A percentile compares a stretch with the other conserved stretches of the same genome.
Conservation (phyloP, 2,797 vertebrate species). For the Allobates femoralis region DNA sequence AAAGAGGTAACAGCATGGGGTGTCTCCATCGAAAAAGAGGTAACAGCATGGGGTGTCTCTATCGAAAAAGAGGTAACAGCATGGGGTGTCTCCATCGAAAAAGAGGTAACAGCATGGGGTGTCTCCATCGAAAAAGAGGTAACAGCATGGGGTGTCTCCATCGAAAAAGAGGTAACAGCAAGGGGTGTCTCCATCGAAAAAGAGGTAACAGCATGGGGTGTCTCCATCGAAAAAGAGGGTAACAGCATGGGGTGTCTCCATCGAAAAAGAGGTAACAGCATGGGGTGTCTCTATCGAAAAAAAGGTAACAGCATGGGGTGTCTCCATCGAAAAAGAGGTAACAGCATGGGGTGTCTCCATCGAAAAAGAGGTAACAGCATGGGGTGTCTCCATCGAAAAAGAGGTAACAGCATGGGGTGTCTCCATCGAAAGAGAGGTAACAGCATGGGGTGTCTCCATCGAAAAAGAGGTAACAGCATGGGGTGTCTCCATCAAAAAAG, state of each 20-base stretch:
- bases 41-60: neutral
- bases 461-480: neutral
- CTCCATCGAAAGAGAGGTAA: neutral
- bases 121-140: neutral
- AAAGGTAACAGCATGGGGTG: neutral
- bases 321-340: neutral
- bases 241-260: neutral
- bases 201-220: neutral
- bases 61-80: neutral
- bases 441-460: neutral
- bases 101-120: neutral
- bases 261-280: neutral
- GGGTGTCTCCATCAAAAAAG: neutral
- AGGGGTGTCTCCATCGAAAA: neutral
- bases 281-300: neutral
- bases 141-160: neutral
- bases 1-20: neutral
- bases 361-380: neutral
- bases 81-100: neutral
- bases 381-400: neutral
- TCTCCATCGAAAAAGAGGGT: neutral
- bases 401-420: neutral
- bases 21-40: neutral
- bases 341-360: neutral
- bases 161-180: neutral